phyloP scores from a whole-genome alignment of 2,797 vertebrate species.

The Sebastes matsubarae region DNA sequence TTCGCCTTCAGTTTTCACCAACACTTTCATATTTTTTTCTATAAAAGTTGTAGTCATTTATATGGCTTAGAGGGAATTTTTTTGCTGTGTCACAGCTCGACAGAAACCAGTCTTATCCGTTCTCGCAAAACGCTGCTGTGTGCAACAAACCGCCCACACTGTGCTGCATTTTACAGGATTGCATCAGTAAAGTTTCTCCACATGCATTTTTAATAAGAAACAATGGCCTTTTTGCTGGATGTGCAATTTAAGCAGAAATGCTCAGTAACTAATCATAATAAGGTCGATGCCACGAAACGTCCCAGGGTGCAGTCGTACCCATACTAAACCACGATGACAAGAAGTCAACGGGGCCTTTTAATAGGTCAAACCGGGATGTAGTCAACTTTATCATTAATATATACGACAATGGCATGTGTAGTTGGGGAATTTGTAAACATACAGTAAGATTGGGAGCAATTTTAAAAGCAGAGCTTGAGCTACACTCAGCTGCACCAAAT shows the following conservation, averaged over 20 bases:
- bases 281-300: not conserved
- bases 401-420: not conserved
- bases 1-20: slow-evolving; percentile 7
- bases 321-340: not conserved
- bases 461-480: not conserved
- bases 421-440: not conserved
- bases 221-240: slow-evolving; percentile 21
- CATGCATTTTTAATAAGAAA: slow-evolving; percentile 44
- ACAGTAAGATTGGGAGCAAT: not conserved
- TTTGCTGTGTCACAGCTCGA: slow-evolving; percentile 20
- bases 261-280: slow-evolving; percentile 30
- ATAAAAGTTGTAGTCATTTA: not conserved
- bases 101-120: slow-evolving; percentile 18
- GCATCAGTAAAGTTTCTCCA: slow-evolving; percentile 22
- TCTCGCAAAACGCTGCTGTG: not conserved
- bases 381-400: not conserved
- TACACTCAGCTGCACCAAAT: slow-evolving; percentile 1
- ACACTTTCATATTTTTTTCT: not conserved
- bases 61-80: slow-evolving; percentile 20
- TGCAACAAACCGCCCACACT: not conserved
- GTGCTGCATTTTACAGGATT: not conserved
- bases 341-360: not conserved
- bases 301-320: not conserved
- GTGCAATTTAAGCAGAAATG: slow-evolving; percentile 27
- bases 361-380: not conserved